Percentiles rank a stretch among this genome's conserved stretches.
Evolutionary conservation across 2,113 vertebrate species (phyloP).

Genomic region (Thamnaconus septentrionalis): DNA sequence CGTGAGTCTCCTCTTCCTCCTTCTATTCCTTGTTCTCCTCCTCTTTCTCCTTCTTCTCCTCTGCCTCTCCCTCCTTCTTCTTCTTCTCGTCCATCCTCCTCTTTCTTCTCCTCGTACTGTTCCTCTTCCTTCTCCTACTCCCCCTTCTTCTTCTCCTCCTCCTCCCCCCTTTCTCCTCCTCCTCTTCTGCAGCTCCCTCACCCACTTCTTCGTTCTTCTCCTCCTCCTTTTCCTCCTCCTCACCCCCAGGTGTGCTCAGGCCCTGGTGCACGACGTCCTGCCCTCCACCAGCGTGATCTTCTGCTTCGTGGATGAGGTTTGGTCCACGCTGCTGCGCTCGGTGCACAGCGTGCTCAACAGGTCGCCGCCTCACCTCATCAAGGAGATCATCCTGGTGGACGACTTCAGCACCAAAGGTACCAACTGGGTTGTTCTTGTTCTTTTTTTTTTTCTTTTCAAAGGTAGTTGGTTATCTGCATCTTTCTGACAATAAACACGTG

Average conservation of each 20-base stretch:
- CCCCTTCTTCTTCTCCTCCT: fast-evolving
- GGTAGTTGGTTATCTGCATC: no score
- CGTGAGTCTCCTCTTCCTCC: slow-evolving; percentile 76
- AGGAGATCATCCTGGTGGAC: slow-evolving; percentile 93
- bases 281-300: slow-evolving; percentile 91
- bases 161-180: slow-evolving; percentile 5
- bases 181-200: no score
- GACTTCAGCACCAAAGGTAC: slow-evolving; percentile 93
- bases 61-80: background rate
- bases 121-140: background rate
- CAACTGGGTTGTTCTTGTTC: background rate
- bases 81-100: background rate
- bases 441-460: background rate
- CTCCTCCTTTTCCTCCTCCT: background rate
- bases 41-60: slow-evolving; percentile 3
- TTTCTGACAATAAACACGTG: background rate
- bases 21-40: background rate
- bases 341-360: slow-evolving; percentile 93
- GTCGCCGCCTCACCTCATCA: slow-evolving; percentile 84
- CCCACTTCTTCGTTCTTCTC: background rate
- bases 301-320: slow-evolving; percentile 98
- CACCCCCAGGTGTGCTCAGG: slow-evolving; percentile 80
- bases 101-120: background rate
- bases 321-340: slow-evolving; percentile 94
- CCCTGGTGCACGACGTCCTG: slow-evolving; percentile 82